These are phyloP conservation scores for Zelleria hepariella DNA, from an alignment of 2,888 invertebrate species.

Conservation along the genomic window DNA sequence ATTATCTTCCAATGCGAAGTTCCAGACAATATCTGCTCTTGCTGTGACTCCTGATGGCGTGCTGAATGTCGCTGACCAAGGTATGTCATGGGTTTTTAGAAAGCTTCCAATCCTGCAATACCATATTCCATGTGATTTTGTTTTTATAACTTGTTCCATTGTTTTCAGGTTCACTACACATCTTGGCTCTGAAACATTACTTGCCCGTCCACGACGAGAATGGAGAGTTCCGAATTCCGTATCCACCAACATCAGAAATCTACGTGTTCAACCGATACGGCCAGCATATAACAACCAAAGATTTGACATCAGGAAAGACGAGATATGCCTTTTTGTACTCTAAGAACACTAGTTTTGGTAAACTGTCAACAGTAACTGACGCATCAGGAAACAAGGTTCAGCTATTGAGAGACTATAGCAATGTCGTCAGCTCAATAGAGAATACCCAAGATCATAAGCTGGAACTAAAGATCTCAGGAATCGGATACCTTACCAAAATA, in stretches of 20 bases:
- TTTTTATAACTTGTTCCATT: conserved; percentile 10
- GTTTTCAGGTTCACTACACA: conserved; percentile 80
- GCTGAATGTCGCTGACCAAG: conserved; percentile 95
- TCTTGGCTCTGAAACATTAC: conserved; percentile 88
- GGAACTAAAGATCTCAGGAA: conserved; percentile 92
- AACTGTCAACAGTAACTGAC: conserved; percentile 93
- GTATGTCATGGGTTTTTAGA: too few species aligned
- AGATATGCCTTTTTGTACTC: conserved; percentile 97
- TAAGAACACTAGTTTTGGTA: conserved; percentile 96
- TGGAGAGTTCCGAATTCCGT: conserved; percentile 93
- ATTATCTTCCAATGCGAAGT: conserved; percentile 90
- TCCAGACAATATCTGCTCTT: conserved; percentile 89
- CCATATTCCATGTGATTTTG: too few species aligned
- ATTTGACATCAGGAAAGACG: conserved; percentile 94
- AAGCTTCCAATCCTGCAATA: too few species aligned
- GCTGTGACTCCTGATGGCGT: conserved; percentile 97
- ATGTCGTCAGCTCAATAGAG: conserved; percentile 93
- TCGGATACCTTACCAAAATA: conserved; percentile 90
- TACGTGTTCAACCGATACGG: conserved; percentile 96
- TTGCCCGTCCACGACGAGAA: conserved; percentile 89
- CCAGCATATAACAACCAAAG: conserved; percentile 95
- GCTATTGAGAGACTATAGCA: conserved; percentile 91
- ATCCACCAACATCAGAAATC: conserved; percentile 93
- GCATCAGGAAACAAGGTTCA: conserved; percentile 94
- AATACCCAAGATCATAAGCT: conserved; percentile 95